Evolutionary conservation across 2,888 invertebrate species (phyloP), one percentile per base, ranked within the genome.

Genomic region (Pharmacophagus antenor): DNA sequence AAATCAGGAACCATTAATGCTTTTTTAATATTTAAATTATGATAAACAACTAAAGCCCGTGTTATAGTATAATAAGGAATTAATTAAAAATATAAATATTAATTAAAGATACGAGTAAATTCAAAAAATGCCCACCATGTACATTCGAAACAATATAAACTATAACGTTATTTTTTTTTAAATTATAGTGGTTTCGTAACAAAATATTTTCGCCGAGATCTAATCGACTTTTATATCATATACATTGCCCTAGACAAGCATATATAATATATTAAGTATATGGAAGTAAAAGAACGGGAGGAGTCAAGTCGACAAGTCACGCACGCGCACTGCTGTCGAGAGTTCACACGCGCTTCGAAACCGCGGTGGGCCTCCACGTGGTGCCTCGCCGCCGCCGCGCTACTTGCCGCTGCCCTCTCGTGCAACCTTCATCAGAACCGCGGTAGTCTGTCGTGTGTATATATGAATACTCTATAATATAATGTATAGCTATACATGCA

Each of bases 311-410:
- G 72, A 74, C 73, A 72, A 70, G 73, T 77, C 82, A 87, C 88
- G 87, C 88, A 86, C 78, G 88, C 88, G 89, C 85, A 79, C 77
- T 85, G 82, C 58, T 74, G 76, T 72, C 70, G 75, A 79, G 85
- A 87, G 87, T 87, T 86, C 86, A 87, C 88, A 88, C 88, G 85
- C 80, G 84, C 82, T 62, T 67, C 80, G 86, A 90, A 88, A 86
- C 91, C 91, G 79, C 82, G 82, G 92, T 92, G 79, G 77, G 92
- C 92, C 93, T 92, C 92, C 85, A 85, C 90, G 91, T 91, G 88
- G 72, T 69, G 72, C 37, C 67, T 55, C 70, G 72, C 66, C 75
- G 27, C 63, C 65, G 72, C 68, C 73, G 67, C 74, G 62, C 67
- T 66, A 68, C 73, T 61, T 62, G 63, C 65, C 70, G 66, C 66